Evolutionary conservation across 2,797 vertebrate genomes (phyloP), one percentile per base, ranked within the genome.

Genomic region (Gadopsis bispinosus): DNA sequence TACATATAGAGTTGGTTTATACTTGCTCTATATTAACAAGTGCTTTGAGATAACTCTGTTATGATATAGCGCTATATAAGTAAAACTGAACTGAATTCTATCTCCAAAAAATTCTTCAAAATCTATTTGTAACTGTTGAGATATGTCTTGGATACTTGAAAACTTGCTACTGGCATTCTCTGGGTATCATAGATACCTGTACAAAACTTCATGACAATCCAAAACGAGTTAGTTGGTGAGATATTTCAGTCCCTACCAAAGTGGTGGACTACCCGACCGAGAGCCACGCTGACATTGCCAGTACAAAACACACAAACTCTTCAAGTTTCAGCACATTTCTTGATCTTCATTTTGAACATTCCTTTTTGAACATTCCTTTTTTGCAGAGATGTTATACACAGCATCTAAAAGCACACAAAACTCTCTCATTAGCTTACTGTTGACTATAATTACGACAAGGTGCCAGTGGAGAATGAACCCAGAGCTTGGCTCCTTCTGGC

Each of bases 401-500:
- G 9, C 37, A 60, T 53, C 55, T 60, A 29, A 20, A 16, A 64
- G 43, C 60, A 55, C 16, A 65, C 53, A 41, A 8, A 60, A 12
- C 33, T 31, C 71, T 80, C 51, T 48, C 54, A 59, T 72, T 37
- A 79, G 63, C 77, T 75, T 74, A 62, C 58, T 83, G 61, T 73
- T n/a, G 39, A 79, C 53, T 94, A 89, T 94, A 93, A 94, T 94
- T 92, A 93, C 93, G 79, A 26, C 62, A 73, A 66, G 29, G 67
- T 91, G 91, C 91, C 94, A 93, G 90, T 77, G 87, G 86, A 93
- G 88, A 88, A 88, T 74, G 75, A 91, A 91, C 84, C 78, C 83
- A 39, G 88, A 88, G 90, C 88, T 80, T 50, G 72, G 94, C 93
- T 96, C 91, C 88, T 91, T 94, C 95, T 81, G 75, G 85, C 41